A percentile compares a stretch with the other conserved stretches of the same genome.
Evolutionary conservation across 64 coral and sea anemone genomes (phyloP).

Genomic region (Porites australiensis): DNA sequence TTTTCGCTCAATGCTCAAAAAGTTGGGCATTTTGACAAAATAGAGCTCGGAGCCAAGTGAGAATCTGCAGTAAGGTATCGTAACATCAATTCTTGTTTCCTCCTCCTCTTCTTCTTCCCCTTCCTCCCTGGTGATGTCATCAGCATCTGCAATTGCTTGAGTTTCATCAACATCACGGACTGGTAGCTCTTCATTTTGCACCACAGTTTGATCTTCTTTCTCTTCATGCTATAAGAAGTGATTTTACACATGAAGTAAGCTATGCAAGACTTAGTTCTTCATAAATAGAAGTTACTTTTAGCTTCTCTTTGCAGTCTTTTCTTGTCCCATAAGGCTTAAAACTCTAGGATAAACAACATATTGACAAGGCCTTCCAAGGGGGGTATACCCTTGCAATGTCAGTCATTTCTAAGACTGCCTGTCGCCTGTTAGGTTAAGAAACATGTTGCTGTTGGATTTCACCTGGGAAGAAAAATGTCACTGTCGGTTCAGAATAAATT

Average conservation of each 20-base stretch:
- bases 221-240: slow-evolving; percentile 17
- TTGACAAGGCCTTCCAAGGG: too few species aligned
- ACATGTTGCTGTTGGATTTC: too few species aligned
- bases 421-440: too few species aligned
- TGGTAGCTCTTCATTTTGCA: slow-evolving; percentile 45
- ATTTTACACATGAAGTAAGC: neutral
- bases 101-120: slow-evolving; percentile 91
- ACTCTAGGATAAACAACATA: too few species aligned
- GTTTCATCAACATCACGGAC: slow-evolving; percentile 3
- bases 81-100: slow-evolving; percentile 95
- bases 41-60: slow-evolving; percentile 91
- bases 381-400: too few species aligned
- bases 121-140: slow-evolving; percentile 62
- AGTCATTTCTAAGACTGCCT: too few species aligned
- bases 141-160: neutral
- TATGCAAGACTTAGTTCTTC: too few species aligned
- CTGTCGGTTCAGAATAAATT: too few species aligned
- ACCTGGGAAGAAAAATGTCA: too few species aligned
- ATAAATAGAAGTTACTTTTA: too few species aligned
- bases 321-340: too few species aligned
- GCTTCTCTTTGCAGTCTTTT: too few species aligned
- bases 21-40: slow-evolving; percentile 98
- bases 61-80: slow-evolving; percentile 92
- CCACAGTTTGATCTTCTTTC: slow-evolving; percentile 28
- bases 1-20: slow-evolving; percentile 96